Conservation (phyloP, 2,797 vertebrate genomes). For the Odontamblyopus rebecca region DNA sequence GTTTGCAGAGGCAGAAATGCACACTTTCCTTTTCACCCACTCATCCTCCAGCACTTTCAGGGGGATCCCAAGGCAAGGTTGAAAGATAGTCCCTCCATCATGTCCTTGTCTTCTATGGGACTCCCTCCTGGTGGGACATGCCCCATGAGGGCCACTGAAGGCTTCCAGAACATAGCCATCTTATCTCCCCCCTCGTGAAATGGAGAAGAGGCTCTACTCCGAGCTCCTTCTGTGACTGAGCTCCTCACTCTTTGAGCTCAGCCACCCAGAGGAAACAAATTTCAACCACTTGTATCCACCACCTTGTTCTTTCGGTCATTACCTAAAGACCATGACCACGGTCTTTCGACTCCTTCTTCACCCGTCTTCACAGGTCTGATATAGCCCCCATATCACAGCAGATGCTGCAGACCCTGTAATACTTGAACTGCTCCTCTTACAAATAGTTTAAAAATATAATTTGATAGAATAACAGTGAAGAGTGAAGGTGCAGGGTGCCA, state of each 20-base stretch:
- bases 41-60: too few relatives aligned
- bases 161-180: too few relatives aligned
- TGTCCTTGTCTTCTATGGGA: too few relatives aligned
- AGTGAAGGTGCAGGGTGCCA: neutral
- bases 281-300: neutral
- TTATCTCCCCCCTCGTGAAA: too few relatives aligned
- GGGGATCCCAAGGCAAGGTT: too few relatives aligned
- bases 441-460: neutral
- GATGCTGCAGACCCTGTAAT: neutral
- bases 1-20: too few relatives aligned
- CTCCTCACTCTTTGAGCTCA: neutral
- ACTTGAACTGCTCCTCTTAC: neutral
- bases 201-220: neutral
- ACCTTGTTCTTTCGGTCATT: neutral
- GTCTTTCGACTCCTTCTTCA: too few relatives aligned
- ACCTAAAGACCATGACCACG: too few relatives aligned
- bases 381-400: neutral
- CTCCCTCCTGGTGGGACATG: too few relatives aligned
- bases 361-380: neutral
- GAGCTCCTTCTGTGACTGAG: neutral
- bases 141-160: too few relatives aligned
- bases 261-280: neutral
- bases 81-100: too few relatives aligned
- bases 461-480: neutral
- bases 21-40: too few relatives aligned